These are phyloP conservation scores for Anableps anableps DNA, from an alignment of 2,797 vertebrate species.

Conservation along the genomic window DNA sequence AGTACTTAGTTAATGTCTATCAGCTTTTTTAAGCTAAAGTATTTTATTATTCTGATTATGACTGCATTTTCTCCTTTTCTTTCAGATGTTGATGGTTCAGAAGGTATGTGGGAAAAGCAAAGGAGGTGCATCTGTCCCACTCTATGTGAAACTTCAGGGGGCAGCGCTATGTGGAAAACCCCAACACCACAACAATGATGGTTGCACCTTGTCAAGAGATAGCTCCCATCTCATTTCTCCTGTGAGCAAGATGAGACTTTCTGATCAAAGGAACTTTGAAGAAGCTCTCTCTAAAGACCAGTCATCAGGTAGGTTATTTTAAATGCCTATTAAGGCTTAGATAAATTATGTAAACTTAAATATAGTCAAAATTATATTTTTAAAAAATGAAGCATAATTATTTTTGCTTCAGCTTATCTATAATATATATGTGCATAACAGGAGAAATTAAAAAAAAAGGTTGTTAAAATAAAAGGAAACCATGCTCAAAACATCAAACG, in stretches of 20 bases:
- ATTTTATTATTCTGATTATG: conserved; percentile 11
- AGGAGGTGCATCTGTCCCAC: conserved; percentile 82
- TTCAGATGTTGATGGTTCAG: conserved; percentile 87
- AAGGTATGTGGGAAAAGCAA: conserved; percentile 80
- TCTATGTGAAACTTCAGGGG: conserved; percentile 87
- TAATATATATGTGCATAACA: background rate
- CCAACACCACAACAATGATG: conserved; percentile 31
- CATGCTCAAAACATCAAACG: background rate
- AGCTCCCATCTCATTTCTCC: conserved; percentile 6
- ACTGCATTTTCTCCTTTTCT: conserved; percentile 8
- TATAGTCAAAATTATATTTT: background rate
- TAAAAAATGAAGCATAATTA: background rate
- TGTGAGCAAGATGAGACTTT: conserved; percentile 16
- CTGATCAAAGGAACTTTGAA: conserved; percentile 12
- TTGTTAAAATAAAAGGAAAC: background rate
- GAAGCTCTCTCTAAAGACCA: conserved; percentile 4
- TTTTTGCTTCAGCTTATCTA: background rate
- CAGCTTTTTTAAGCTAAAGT: background rate
- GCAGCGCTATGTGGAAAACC: conserved; percentile 61
- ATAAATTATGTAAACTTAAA: background rate
- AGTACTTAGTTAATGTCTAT: conserved; percentile 4
- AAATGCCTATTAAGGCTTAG: background rate
- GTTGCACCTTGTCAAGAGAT: conserved; percentile 23
- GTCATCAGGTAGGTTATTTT: conserved; percentile 49
- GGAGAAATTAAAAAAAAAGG: background rate